Evolutionary conservation across 2,888 invertebrate species (phyloP).

Genomic region (Ischnus inquisitorius): DNA sequence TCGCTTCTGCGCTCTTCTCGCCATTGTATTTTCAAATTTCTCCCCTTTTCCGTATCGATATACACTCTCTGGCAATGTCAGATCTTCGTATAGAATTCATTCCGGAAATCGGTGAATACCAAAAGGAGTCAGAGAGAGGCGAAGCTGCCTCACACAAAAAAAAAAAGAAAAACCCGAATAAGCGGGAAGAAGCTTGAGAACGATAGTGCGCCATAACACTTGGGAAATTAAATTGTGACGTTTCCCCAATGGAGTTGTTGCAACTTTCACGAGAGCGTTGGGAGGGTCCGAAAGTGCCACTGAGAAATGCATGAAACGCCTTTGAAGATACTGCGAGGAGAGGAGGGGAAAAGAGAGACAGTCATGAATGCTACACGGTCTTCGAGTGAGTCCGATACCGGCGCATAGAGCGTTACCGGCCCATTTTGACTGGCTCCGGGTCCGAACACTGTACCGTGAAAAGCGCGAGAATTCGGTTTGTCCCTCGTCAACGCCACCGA

Average conservation of each 20-base stretch:
- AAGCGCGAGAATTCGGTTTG: conserved; percentile 43
- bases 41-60: not conserved
- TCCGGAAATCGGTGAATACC: not conserved
- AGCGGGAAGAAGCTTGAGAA: not conserved
- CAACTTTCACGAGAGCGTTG: conserved; percentile 4
- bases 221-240: conserved; percentile 63
- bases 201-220: conserved; percentile 31
- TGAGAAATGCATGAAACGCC: conserved; percentile 65
- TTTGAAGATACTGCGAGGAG: conserved; percentile 47
- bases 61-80: not conserved
- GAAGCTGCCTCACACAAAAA: not conserved
- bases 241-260: conserved; percentile 56
- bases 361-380: conserved; percentile 39
- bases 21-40: not conserved
- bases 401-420: not conserved
- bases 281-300: conserved; percentile 57
- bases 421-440: conserved; percentile 27
- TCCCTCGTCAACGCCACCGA: conserved; percentile 8
- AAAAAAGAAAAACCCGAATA: not conserved
- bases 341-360: conserved; percentile 6
- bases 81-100: conserved; percentile 3
- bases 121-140: not conserved
- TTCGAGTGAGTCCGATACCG: conserved; percentile 45
- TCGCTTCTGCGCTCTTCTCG: conserved; percentile 1
- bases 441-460: conserved; percentile 42